Base-by-base conservation (phyloP, 2,888 invertebrate species). In the Julus scandinavius region DNA sequence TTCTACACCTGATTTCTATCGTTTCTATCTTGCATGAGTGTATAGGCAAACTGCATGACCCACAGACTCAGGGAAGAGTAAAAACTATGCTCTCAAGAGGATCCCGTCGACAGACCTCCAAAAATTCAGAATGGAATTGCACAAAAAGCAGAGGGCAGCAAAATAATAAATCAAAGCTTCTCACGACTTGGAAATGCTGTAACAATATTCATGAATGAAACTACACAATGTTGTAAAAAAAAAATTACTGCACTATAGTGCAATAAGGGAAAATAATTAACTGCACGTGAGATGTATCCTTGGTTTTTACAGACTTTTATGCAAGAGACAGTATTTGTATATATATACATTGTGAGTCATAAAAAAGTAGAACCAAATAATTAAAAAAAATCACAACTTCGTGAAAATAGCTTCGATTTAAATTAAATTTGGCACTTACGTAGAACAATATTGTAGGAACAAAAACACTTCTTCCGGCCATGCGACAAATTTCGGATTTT, bases 1-100 rank as follows among this genome's bases (percentile, higher is more conserved):
- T 80, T 80, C 80, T 80, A 80, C 80, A 80, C 80, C 80, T 80
- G 80, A 80, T 80, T 80, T 80, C 80, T 80, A 80, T 80, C 80
- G 38, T 80, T 40, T 11, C 29, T 80, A 80, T 80, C 80, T 80
- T 29, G 80, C 29, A 15, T 63, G 54, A 15, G 63, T 80, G 15
- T 80, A 29, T 40, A 80, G 38, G 38, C 80, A 80, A 80, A 80
- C 80, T 80, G 80, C 80, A 15, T 80, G 80, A 80, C 80, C 80
- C 80, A 80, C 80, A 80, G 80, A 80, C 80, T 40, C 2, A 13
- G 80, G 38, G 80, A 80, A 80, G 80, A 38, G 80, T 80, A 80
- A 72, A 20, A 7, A 72, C 15, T 13, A 54, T 54, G 54, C 54
- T 13, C 17, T 13, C 54, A 17, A n/a, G 63, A 63, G 80, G 80